Evolutionary conservation across 1,140 invertebrate genomes (phyloP).

Genomic region (Drosophila takahashii): DNA sequence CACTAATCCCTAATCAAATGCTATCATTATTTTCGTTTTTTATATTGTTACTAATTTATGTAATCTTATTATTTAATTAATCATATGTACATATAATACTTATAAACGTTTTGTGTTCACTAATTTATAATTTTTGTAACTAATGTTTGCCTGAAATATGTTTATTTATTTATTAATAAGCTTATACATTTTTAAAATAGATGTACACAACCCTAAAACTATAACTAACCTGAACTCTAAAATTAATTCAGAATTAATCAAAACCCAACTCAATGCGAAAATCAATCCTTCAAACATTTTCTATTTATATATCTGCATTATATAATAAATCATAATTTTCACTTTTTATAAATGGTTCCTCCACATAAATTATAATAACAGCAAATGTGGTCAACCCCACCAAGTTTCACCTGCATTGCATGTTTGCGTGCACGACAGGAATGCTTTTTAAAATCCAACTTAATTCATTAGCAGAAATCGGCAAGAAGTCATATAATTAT

Average conservation of each 20-base stretch:
- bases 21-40: neutral
- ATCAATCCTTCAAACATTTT: neutral
- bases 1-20: constrained; percentile 13
- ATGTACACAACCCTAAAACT: too few species aligned
- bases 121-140: too few species aligned
- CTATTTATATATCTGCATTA: neutral
- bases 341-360: neutral
- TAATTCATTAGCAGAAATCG: constrained; percentile 72
- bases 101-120: too few species aligned
- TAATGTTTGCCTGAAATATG: too few species aligned
- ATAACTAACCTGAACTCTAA: too few species aligned
- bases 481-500: constrained; percentile 23
- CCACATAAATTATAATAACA: constrained; percentile 6
- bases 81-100: too few species aligned
- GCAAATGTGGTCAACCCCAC: neutral
- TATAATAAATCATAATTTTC: constrained; percentile 4
- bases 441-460: constrained; percentile 53
- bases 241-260: too few species aligned
- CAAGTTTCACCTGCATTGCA: constrained; percentile 40
- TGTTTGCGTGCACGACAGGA: constrained; percentile 45
- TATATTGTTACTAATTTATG: neutral
- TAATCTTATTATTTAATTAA: neutral
- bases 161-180: too few species aligned
- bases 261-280: neutral
- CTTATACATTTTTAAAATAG: too few species aligned